Conservation (phyloP, 2,113 vertebrate genomes). For the Gallinago media region DNA sequence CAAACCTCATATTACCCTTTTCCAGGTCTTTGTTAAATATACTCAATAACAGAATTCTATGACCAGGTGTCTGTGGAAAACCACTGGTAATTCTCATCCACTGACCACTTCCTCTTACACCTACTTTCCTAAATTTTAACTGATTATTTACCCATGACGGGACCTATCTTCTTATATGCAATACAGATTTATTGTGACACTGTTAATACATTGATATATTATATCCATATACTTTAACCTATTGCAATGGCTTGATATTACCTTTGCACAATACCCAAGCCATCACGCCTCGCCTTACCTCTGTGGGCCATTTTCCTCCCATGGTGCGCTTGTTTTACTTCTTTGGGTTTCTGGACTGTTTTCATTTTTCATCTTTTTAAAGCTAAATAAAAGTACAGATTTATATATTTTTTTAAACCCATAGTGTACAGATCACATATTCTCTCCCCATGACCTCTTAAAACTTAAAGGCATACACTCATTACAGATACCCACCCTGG, state of each 20-base stretch:
- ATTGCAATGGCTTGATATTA: not conserved
- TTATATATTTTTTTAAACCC: too few relatives aligned
- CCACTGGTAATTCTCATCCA: not conserved
- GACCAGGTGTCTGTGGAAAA: not conserved
- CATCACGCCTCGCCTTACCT: slow-evolving; percentile 74
- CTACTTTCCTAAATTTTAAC: not conserved
- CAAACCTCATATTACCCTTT: not conserved
- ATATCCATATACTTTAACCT: not conserved
- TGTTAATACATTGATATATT: not conserved
- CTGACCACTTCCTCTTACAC: not conserved
- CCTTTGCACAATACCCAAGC: not conserved
- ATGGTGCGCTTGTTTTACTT: slow-evolving; percentile 80
- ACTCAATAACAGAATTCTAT: not conserved
- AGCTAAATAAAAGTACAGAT: slow-evolving; percentile 68
- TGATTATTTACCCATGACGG: not conserved
- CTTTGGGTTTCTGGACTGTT: slow-evolving; percentile 78
- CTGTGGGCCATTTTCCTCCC: slow-evolving; percentile 85
- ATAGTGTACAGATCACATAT: not conserved
- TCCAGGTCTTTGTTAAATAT: not conserved
- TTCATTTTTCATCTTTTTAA: slow-evolving; percentile 83
- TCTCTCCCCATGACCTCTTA: not conserved
- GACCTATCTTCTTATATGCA: not conserved
- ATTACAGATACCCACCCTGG: not conserved
- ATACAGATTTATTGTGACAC: not conserved
- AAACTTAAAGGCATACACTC: not conserved